Evolutionary conservation across 2,888 invertebrate species (phyloP), one percentile per base, ranked within the genome.

Genomic region (Diloba caeruleocephala): DNA sequence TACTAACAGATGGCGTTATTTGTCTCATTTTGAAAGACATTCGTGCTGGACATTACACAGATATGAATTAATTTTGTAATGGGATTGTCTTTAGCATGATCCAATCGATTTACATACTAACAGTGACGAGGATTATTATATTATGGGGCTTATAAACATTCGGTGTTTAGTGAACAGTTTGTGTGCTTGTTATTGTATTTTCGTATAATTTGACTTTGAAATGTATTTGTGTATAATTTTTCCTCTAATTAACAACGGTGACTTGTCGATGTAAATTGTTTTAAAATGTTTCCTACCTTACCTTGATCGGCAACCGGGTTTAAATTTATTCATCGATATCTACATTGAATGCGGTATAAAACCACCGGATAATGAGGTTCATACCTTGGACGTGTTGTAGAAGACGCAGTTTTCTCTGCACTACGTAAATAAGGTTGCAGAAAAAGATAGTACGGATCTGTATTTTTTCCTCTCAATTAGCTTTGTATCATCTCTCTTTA

Each of bases 1-100:
- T 36, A 32, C 28, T 41, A 31, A 74, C 29, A 89, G 89, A 87
- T 88, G 90, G 87, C 84, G 78, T 31, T 73, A 79, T 55, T 23
- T 12, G 82, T 80, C 33, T 26, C 65, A 25, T 68, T 79, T 71
- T 42, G 2, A 45, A 29, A 9, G 9, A 9, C 8, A 9, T 25
- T n/a, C 7, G 14, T 14, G 6, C 29, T 13, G 10, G 3, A 17
- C 17, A n/a, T 17, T 13, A 12, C 3, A 7, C 12, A 29, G 12
- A 9, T n/a, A 26, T 13, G 10, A 9, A 8, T 26, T 21, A 37
- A 37, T 23, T 26, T 66, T 29, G 26, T 28, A 31, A 14, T 29
- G 17, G 6, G 21, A 21, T n/a, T 37, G 17, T 15, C 33, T 29
- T 65, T 33, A 51, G 52, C 17, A 6, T n/a, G 5, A 19, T 8